These are phyloP conservation scores for Cerastoderma edule DNA, from an alignment of 2,888 invertebrate genomes.

Conservation along the genomic window DNA sequence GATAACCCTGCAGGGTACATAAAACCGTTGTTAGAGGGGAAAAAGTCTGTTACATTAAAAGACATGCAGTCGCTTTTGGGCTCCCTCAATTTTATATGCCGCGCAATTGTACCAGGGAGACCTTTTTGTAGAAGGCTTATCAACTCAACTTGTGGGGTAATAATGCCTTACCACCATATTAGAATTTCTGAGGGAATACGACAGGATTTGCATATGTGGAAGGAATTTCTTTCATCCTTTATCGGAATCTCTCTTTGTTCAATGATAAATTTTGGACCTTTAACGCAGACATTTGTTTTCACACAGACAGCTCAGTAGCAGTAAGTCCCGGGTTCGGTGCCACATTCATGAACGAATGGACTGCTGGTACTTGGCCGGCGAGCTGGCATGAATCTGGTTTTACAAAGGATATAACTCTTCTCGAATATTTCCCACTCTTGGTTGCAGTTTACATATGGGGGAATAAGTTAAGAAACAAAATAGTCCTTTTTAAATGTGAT, in stretches of 20 bases:
- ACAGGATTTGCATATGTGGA: not conserved
- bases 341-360: slow-evolving; percentile 26
- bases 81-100: not conserved
- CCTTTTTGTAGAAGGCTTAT: slow-evolving; percentile 2
- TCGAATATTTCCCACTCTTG: slow-evolving; percentile 29
- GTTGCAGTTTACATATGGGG: slow-evolving; percentile 31
- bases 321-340: slow-evolving; percentile 24
- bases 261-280: slow-evolving; percentile 25
- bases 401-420: slow-evolving; percentile 26
- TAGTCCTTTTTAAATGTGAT: slow-evolving; percentile 30
- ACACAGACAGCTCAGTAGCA: slow-evolving; percentile 24
- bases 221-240: not conserved
- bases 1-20: slow-evolving; percentile 1
- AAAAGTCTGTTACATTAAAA: not conserved
- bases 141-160: not conserved
- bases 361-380: slow-evolving; percentile 20
- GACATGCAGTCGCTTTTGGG: slow-evolving; percentile 7
- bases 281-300: slow-evolving; percentile 25
- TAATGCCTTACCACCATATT: not conserved
- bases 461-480: slow-evolving; percentile 19
- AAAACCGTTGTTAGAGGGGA: not conserved
- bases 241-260: not conserved
- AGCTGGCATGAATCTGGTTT: slow-evolving; percentile 17
- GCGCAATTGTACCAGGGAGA: not conserved
- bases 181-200: not conserved